A percentile compares a stretch with the other conserved stretches of the same genome.
Evolutionary conservation across 2,797 vertebrate genomes (phyloP).

Genomic region (Erpetoichthys calabaricus): DNA sequence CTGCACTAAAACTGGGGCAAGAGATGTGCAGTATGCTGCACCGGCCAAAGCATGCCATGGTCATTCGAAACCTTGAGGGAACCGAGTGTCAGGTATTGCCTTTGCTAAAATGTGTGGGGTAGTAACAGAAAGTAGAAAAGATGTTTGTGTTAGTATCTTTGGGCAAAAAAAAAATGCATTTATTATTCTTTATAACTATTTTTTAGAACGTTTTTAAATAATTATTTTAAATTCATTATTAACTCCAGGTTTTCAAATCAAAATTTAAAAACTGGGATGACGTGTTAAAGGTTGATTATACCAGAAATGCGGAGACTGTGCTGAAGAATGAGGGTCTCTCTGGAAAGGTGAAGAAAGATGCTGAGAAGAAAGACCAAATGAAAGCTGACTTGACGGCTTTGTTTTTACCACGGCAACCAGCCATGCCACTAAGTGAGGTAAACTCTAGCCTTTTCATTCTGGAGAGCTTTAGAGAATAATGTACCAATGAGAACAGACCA

Average conservation of each 20-base stretch:
- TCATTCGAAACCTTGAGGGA: conserved; percentile 87
- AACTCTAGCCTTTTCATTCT: neutral
- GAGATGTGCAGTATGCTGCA: conserved; percentile 92
- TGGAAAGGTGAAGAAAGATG: conserved; percentile 84
- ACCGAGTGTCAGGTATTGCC: conserved; percentile 76
- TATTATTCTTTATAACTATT: no score
- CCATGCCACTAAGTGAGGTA: conserved; percentile 72
- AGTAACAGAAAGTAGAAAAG: neutral
- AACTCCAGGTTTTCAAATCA: conserved; percentile 77
- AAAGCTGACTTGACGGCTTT: conserved; percentile 91
- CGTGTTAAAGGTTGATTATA: conserved; percentile 87
- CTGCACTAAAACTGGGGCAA: conserved; percentile 88
- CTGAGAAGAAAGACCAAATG: conserved; percentile 84
- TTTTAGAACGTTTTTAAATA: no score
- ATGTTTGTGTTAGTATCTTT: neutral
- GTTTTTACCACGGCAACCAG: conserved; percentile 82
- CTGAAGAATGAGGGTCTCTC: conserved; percentile 55
- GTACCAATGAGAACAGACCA: no score
- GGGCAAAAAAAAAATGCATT: neutral
- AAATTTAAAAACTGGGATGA: conserved; percentile 98
- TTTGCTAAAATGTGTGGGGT: neutral
- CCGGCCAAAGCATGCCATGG: conserved; percentile 76
- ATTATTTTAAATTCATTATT: no score
- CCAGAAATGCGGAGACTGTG: conserved; percentile 76
- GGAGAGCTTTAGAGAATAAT: no score